phyloP scores from a whole-genome alignment of 2,113 vertebrate species.

The Bubalus kerabau region DNA sequence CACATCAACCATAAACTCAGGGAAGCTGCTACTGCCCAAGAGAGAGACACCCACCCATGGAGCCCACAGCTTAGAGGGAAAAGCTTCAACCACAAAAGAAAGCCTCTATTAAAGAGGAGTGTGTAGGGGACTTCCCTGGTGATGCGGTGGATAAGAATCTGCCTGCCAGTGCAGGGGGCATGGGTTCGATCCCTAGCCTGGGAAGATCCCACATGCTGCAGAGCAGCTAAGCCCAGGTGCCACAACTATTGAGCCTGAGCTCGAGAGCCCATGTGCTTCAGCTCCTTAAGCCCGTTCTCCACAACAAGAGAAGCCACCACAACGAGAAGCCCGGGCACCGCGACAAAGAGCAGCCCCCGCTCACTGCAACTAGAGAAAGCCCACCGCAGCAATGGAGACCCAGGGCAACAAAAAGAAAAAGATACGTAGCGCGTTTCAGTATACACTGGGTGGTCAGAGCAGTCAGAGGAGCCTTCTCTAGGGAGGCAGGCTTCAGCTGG shows the following conservation, averaged over 20 bases:
- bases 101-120: not conserved
- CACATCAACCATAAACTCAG: not conserved
- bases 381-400: not conserved
- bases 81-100: no score
- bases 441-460: not conserved
- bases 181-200: not conserved
- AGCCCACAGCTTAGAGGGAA: not conserved
- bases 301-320: not conserved
- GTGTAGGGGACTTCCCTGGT: not conserved
- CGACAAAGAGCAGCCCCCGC: not conserved
- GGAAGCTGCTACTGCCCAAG: not conserved
- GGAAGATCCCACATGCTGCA: not conserved
- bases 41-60: not conserved
- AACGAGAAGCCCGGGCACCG: not conserved
- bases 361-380: not conserved
- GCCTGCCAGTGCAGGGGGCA: not conserved
- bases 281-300: not conserved
- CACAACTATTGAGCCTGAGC: not conserved
- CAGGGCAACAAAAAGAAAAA: not conserved
- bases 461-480: not conserved
- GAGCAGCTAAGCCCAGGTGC: not conserved
- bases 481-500: accelerated
- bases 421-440: not conserved
- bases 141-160: not conserved
- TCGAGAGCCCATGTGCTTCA: not conserved